A percentile compares a stretch with the other conserved stretches of the same genome.
These are phyloP conservation scores for Ornithoptera priamus DNA, from an alignment of 2,888 invertebrate genomes.

Conservation along the genomic window DNA sequence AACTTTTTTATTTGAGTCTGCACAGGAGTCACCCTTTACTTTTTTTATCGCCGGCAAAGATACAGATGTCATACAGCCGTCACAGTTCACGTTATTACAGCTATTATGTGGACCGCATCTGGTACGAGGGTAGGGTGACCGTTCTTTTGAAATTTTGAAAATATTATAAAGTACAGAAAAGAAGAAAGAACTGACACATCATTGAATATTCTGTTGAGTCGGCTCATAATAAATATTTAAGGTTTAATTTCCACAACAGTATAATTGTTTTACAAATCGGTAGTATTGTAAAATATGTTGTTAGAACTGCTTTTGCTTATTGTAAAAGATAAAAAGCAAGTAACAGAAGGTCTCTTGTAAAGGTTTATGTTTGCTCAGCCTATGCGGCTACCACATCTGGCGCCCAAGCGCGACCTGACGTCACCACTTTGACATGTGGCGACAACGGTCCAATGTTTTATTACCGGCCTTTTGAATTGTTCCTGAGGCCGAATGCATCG, in stretches of 20 bases:
- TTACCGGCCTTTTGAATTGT: constrained; percentile 46
- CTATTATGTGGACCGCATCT: constrained; percentile 54
- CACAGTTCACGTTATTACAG: constrained; percentile 42
- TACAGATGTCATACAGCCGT: constrained; percentile 72
- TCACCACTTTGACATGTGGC: constrained; percentile 64
- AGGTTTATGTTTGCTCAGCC: constrained; percentile 19
- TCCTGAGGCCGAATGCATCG: constrained; percentile 10
- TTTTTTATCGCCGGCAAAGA: constrained; percentile 34
- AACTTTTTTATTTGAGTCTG: constrained; percentile 19
- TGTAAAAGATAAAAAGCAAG: constrained; percentile 2
- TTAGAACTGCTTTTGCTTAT: background rate
- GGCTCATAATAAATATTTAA: background rate
- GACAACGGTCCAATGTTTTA: constrained; percentile 52
- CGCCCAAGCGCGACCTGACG: constrained; percentile 57
- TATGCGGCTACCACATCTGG: constrained; percentile 56
- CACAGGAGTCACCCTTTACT: constrained; percentile 36
- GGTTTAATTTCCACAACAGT: background rate
- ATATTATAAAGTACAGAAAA: background rate
- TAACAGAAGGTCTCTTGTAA: constrained; percentile 24
- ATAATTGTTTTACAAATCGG: background rate
- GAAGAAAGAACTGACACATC: background rate
- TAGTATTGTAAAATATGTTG: background rate
- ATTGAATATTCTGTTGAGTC: background rate
- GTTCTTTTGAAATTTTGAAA: background rate
- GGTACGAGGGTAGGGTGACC: constrained; percentile 39